A percentile compares a stretch with the other conserved stretches of the same genome.
These are phyloP conservation scores for Tachina lurida DNA, from an alignment of 2,888 invertebrate genomes.

Conservation along the genomic window DNA sequence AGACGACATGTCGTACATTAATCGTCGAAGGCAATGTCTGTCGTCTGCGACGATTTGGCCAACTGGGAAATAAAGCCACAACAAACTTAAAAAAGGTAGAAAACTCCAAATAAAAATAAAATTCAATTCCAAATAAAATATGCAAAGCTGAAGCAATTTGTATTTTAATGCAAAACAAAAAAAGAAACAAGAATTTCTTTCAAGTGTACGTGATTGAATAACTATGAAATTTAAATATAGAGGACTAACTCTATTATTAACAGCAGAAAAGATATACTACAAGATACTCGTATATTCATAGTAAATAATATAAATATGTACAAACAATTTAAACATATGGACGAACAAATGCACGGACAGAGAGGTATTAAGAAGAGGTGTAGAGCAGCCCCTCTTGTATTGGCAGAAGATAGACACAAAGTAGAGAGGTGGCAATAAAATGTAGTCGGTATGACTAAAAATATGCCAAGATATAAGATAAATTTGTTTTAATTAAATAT, in stretches of 20 bases:
- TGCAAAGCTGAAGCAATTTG: conserved; percentile 41
- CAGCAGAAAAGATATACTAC: conserved; percentile 5
- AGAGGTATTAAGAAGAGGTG: neutral
- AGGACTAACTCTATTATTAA: conserved; percentile 50
- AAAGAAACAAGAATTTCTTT: conserved; percentile 49
- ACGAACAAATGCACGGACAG: neutral
- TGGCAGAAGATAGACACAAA: neutral
- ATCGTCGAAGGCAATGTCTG: too few relatives aligned
- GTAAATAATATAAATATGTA: neutral
- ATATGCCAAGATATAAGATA: conserved; percentile 30
- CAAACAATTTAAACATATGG: neutral
- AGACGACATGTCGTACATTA: too few relatives aligned
- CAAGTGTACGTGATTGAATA: conserved; percentile 55
- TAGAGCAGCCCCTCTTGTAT: neutral
- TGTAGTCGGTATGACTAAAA: conserved; percentile 45
- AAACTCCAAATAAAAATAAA: conserved; percentile 35
- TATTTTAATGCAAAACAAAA: conserved; percentile 14
- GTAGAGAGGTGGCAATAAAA: conserved; percentile 1
- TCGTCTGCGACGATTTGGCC: too few relatives aligned
- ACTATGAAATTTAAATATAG: conserved; percentile 42
- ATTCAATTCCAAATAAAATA: conserved; percentile 37
- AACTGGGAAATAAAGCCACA: too few relatives aligned
- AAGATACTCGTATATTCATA: conserved; percentile 1
- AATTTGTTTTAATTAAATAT: conserved; percentile 42
- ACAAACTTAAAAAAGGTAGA: conserved; percentile 8